Conservation (phyloP, 2,797 vertebrate genomes). For the Remorina albescens region DNA sequence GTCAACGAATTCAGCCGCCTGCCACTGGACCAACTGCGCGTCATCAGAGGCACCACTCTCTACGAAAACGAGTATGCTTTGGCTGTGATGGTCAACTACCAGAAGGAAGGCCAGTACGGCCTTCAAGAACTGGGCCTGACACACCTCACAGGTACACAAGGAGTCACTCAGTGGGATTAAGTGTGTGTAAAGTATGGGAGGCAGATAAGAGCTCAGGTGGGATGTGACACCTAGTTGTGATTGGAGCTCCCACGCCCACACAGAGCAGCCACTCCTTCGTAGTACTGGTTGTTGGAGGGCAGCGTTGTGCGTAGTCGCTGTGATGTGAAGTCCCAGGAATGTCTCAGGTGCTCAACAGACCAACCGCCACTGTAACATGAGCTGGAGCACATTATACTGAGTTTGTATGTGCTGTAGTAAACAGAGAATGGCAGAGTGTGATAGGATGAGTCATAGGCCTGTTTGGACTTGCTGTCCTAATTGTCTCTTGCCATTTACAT, state of each 20-base stretch:
- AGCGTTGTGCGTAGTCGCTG: constrained; percentile 2
- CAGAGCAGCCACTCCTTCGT: constrained; percentile 61
- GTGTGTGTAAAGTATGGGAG: constrained; percentile 53
- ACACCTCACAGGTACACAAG: constrained; percentile 91
- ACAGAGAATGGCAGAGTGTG: constrained; percentile 29
- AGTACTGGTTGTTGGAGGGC: constrained; percentile 18
- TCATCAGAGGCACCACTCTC: constrained; percentile 94
- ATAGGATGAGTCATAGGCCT: constrained; percentile 60
- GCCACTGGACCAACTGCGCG: constrained; percentile 93
- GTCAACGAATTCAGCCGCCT: constrained; percentile 93
- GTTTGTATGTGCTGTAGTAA: constrained; percentile 57
- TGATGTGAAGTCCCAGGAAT: constrained; percentile 68
- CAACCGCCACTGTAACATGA: constrained; percentile 73
- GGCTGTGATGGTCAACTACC: constrained; percentile 95
- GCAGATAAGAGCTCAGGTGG: constrained; percentile 38
- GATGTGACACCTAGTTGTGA: constrained; percentile 35
- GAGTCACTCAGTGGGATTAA: not conserved
- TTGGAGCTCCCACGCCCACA: constrained; percentile 65
- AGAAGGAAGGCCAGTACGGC: constrained; percentile 91
- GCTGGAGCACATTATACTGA: constrained; percentile 24
- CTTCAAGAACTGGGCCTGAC: constrained; percentile 94
- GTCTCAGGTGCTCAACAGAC: constrained; percentile 41
- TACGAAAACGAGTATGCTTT: constrained; percentile 91
- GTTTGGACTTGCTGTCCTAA: constrained; percentile 58
- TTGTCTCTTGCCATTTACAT: constrained; percentile 55